Conservation (phyloP, 2,797 vertebrate species). For the Betta splendens region DNA sequence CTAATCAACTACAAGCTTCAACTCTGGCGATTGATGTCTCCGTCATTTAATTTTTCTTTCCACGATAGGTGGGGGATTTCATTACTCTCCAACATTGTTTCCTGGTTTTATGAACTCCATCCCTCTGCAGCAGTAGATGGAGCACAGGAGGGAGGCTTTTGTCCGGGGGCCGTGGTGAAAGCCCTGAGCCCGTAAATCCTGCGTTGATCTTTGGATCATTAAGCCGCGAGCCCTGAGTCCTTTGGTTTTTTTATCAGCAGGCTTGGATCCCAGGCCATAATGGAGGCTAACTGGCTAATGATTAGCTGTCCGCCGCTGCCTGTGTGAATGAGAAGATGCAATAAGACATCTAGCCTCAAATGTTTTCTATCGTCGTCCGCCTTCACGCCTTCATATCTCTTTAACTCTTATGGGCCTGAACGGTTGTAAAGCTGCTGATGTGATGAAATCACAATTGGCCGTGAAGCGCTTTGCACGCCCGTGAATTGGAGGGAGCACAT, state of each 20-base stretch:
- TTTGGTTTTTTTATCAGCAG: conserved; percentile 75
- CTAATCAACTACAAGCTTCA: conserved; percentile 58
- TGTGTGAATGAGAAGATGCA: conserved; percentile 33
- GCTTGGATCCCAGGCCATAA: conserved; percentile 71
- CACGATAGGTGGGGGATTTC: conserved; percentile 47
- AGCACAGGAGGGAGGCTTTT: conserved; percentile 65
- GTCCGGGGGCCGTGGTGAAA: conserved; percentile 57
- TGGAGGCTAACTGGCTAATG: conserved; percentile 78
- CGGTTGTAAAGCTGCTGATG: conserved; percentile 4
- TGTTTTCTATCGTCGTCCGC: conserved; percentile 16
- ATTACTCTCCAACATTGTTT: conserved; percentile 65
- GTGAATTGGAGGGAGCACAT: conserved; percentile 33
- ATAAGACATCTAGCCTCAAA: conserved; percentile 57
- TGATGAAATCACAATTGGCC: conserved; percentile 5
- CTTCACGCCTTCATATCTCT: conserved; percentile 9
- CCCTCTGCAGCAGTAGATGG: conserved; percentile 53
- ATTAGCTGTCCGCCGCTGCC: conserved; percentile 74
- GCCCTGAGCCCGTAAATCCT: conserved; percentile 74
- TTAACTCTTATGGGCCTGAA: neutral
- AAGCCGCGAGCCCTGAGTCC: conserved; percentile 66
- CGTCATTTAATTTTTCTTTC: conserved; percentile 45
- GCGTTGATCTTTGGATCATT: conserved; percentile 76
- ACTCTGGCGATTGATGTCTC: conserved; percentile 45
- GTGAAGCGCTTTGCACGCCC: conserved; percentile 5
- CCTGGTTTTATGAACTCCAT: conserved; percentile 72